Base-by-base conservation (phyloP, 23 tunicate genomes). In the Diplosoma virens region DNA sequence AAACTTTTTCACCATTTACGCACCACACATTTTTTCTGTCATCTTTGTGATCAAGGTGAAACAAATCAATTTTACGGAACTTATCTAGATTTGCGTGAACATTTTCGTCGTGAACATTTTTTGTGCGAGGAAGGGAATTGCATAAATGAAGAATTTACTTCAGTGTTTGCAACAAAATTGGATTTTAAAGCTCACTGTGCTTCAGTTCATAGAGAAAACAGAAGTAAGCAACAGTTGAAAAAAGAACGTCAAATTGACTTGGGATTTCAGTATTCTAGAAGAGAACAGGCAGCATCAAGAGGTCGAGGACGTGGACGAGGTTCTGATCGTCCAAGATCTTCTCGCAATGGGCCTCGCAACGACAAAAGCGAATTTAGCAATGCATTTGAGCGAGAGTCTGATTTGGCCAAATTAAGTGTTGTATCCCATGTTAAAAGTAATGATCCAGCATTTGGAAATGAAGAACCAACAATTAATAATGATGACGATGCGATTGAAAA, bases 51-150 rank as follows among this genome's bases (percentile, higher is more conserved):
- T 56, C 52, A 58, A 45, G 84, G 41, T 34, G 87, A 89, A 25
- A 59, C 52, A n/a, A 82, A 86, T 66, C 85, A 86, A 63, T 93
- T 81, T 73, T 86, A 86, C 58, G 86, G 81, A 2, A 86, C 71
- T 26, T 86, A 86, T 27, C 60, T 11, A 0, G 89, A 82, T 33
- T 58, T 93, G 36, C 67, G 85, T 24, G 53, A 25, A 25, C 98
- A 93, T 67, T 93, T 78, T 78, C 68, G 78, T 35, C 31, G 46
- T 2, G 80, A 73, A 0, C 98, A 93, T 78, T 87, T 41, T 65
- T 81, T 93, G 9, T 93, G 98, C 78, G 98, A 93, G 48, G 66
- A 76, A 25, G 94, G 56, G 3, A 81, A 65, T 4, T 93, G 98
- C 67, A 56, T 29, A 2, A 60, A 82, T 32, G 89, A 93, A 65